Conservation (phyloP, 2,113 vertebrate genomes). For the Cyphomyrus discorhynchus region DNA sequence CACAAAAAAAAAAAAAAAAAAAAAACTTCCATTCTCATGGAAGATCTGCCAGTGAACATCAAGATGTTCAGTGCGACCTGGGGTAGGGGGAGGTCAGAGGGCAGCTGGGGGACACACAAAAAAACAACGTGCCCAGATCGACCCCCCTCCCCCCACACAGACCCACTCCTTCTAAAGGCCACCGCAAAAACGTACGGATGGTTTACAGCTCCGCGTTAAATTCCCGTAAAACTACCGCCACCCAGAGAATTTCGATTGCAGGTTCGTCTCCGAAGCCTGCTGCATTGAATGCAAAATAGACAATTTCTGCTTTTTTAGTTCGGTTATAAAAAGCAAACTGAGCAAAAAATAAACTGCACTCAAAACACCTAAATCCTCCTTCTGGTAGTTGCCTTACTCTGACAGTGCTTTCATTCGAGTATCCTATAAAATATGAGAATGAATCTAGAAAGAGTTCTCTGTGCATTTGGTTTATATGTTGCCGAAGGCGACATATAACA, state of each 20-base stretch:
- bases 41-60: constrained; percentile 22
- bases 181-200: background rate
- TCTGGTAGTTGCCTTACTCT: background rate
- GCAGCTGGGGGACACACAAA: background rate
- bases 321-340: background rate
- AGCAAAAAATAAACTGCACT: background rate
- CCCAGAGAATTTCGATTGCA: background rate
- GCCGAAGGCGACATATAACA: background rate
- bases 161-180: background rate
- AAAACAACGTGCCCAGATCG: background rate
- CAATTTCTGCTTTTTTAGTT: background rate
- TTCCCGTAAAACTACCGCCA: background rate
- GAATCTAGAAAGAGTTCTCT: background rate
- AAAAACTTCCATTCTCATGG: background rate
- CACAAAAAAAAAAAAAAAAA: background rate
- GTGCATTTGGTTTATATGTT: background rate
- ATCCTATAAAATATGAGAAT: background rate
- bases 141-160: background rate
- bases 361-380: background rate
- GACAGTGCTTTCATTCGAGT: background rate
- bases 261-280: background rate
- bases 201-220: background rate
- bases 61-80: constrained; percentile 14
- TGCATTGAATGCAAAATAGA: background rate
- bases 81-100: background rate